A percentile compares a stretch with the other conserved stretches of the same genome.
Evolutionary conservation across 2,797 vertebrate species (phyloP).

Genomic region (Lerista edwardsae): DNA sequence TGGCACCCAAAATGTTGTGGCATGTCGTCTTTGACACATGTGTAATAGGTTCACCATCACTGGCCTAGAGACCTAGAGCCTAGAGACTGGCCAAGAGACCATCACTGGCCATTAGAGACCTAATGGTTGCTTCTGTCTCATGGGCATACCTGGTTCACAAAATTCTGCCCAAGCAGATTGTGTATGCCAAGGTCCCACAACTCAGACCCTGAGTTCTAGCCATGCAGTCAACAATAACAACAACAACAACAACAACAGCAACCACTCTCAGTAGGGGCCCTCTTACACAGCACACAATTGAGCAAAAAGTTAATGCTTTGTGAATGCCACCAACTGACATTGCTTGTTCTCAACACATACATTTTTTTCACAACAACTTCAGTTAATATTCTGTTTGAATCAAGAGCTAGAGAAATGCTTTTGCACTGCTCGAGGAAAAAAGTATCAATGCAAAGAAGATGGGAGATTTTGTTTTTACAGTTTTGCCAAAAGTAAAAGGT

Average conservation of each 20-base stretch:
- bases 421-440: constrained; percentile 37
- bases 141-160: too few relatives aligned
- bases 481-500: neutral
- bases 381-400: constrained; percentile 36
- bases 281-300: neutral
- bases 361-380: constrained; percentile 5
- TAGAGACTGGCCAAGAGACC: too few relatives aligned
- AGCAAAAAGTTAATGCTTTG: neutral
- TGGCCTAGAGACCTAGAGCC: too few relatives aligned
- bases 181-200: neutral
- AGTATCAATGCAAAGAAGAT: too few relatives aligned
- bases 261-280: too few relatives aligned
- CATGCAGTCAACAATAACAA: too few relatives aligned
- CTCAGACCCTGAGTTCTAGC: neutral
- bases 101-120: neutral
- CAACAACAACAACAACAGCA: too few relatives aligned
- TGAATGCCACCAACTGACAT: constrained; percentile 30
- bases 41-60: too few relatives aligned
- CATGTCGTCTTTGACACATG: too few relatives aligned
- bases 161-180: neutral
- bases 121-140: neutral
- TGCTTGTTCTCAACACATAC: constrained; percentile 36
- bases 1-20: too few relatives aligned
- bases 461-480: neutral
- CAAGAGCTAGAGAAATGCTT: constrained; percentile 7